Base-by-base conservation (phyloP, 2,113 vertebrate genomes). In the Mustela lutreola region DNA sequence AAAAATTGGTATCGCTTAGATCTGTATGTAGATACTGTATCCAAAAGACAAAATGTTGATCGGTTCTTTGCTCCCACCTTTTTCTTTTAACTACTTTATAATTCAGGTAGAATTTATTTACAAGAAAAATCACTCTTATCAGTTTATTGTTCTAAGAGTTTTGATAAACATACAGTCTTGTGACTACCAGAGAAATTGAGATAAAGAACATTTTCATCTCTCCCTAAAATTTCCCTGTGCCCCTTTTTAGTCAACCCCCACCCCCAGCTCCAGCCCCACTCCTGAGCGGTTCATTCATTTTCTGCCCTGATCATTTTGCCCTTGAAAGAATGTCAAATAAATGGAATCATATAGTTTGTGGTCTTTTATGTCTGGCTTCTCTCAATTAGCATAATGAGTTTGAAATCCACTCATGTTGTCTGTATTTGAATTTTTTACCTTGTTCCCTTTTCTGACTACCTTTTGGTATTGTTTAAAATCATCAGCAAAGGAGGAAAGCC, bases 311-410 rank as follows among this genome's bases (percentile, higher is more conserved):
- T 45, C 33, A 12, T 60, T 96, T 82, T 95, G 42, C 42, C 8
- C 50, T 92, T 87, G 79, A 70, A 93, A 92, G n/a, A 83, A 65
- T 45, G 31, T 62, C 56, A 65, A 86, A 58, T 94, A 71, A 89
- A 67, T 92, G n/a, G n/a, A 88, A 33, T 85, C 50, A 24, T 80
- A 45, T 1, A 78, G 42, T 67, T 24, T 5, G 26, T 71, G 28
- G n/a, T 24, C 39, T 83, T 86, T 85, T 50, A 33, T 60, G 26
- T 91, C 31, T 94, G 39, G 16, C 67, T 87, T 93, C 53, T 96
- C 89, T 82, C 26, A 91, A 2, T 87, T 87, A 90, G 26, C 39
- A 73, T 58, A 71, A 36, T 36, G 16, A 95, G 28, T 94, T 50
- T 84, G 65, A 96, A 53, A 92, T 91, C 78, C 15, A 31, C 75